Evolutionary conservation across 2,888 invertebrate genomes (phyloP).

Genomic region (Sphaerophoria taeniata): DNA sequence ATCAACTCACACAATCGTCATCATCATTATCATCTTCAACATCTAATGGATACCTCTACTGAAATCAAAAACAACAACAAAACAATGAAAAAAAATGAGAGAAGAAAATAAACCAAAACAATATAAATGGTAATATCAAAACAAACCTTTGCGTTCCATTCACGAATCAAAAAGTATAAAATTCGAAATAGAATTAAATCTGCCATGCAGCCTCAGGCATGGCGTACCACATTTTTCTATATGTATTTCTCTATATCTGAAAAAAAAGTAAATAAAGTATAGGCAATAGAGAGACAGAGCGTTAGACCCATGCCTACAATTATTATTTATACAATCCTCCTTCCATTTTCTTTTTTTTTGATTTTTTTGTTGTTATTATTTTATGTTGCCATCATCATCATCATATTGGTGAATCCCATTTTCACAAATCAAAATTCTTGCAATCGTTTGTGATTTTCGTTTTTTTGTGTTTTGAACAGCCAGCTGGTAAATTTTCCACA

Average conservation of each 20-base stretch:
- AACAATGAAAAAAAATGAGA: slow-evolving; percentile 21
- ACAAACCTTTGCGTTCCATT: slow-evolving; percentile 65
- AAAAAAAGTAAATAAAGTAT: slow-evolving; percentile 55
- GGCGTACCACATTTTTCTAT: slow-evolving; percentile 55
- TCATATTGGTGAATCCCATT: slow-evolving; percentile 61
- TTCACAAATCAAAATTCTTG: slow-evolving; percentile 71
- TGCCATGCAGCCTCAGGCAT: slow-evolving; percentile 50
- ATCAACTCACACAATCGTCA: slow-evolving; percentile 17
- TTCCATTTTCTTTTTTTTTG: slow-evolving; percentile 21
- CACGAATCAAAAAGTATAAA: slow-evolving; percentile 64
- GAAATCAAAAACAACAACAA: slow-evolving; percentile 27
- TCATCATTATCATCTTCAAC: slow-evolving; percentile 10
- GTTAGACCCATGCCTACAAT: slow-evolving; percentile 10
- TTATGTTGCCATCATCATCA: neutral
- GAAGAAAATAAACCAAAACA: slow-evolving; percentile 39
- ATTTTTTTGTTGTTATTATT: neutral
- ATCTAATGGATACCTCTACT: neutral
- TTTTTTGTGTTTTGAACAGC: slow-evolving; percentile 39
- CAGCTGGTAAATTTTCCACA: slow-evolving; percentile 70
- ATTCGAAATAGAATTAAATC: slow-evolving; percentile 72
- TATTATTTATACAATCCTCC: slow-evolving; percentile 73
- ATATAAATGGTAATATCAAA: slow-evolving; percentile 65
- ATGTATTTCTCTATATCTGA: slow-evolving; percentile 15
- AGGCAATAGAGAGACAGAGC: neutral
- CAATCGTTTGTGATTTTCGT: slow-evolving; percentile 54